Evolutionary conservation across 2,888 invertebrate species (phyloP).

Genomic region (Orthonychiurus folsomi): DNA sequence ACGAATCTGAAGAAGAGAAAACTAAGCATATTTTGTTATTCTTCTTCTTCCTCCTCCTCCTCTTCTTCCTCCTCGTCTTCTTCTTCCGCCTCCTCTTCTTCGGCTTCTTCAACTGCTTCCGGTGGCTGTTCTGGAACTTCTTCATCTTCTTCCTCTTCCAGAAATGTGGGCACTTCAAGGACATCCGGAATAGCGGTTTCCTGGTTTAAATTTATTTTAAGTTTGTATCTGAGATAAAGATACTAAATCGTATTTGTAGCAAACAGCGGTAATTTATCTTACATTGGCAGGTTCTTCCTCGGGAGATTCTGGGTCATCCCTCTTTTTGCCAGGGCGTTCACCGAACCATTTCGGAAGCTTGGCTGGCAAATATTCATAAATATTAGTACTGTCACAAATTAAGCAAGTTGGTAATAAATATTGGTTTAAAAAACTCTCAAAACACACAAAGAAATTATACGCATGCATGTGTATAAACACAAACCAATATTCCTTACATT

Average conservation of each 20-base stretch:
- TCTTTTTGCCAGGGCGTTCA: constrained; percentile 86
- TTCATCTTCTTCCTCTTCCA: not conserved
- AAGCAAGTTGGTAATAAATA: constrained; percentile 1
- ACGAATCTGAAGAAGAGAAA: not conserved
- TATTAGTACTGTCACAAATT: not conserved
- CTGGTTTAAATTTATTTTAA: not conserved
- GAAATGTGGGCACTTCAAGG: not conserved
- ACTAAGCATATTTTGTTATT: constrained; percentile 40
- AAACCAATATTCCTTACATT: constrained; percentile 58
- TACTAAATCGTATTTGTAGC: not conserved
- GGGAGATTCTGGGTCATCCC: constrained; percentile 77
- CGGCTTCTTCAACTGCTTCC: constrained; percentile 46
- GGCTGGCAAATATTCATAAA: constrained; percentile 51
- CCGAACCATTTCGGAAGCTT: constrained; percentile 93
- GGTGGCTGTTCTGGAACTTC: constrained; percentile 41
- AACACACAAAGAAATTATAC: no score
- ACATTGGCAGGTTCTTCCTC: no score
- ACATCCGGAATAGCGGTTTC: not conserved
- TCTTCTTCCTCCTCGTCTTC: constrained; percentile 62
- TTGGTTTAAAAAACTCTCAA: not conserved
- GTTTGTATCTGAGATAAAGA: not conserved
- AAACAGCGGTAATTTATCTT: no score
- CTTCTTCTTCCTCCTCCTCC: constrained; percentile 52
- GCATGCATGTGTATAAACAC: no score
- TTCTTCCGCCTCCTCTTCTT: constrained; percentile 48